Base-by-base conservation (phyloP, 2,113 vertebrate species). In the Capra hircus region DNA sequence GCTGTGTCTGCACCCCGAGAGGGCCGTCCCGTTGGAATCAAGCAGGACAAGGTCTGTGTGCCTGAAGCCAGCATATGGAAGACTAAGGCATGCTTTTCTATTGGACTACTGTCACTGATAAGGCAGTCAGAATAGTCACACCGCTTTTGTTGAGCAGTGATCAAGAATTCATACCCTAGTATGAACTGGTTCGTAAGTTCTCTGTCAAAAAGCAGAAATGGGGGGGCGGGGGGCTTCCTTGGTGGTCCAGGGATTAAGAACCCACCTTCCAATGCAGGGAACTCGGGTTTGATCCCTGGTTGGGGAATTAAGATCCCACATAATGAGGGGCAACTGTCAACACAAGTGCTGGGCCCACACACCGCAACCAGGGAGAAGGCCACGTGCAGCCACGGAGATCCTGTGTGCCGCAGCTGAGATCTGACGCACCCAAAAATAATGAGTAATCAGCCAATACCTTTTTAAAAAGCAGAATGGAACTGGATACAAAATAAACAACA, bases 1-100 rank as follows among this genome's bases (percentile, higher is more conserved):
- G 0, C 43, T 14, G 43, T 5, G 27, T 62, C 64, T 27, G 13
- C 16, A 3, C 6, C 7, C 2, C 2, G 0, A 2, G 5, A 5
- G 2, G 43, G 50, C 50, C 2, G 5, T 3, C 59, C 36, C 2
- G 3, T 2, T 50, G 36, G 25, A 33, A 19, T 45, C 53, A 36
- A 15, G 50, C 83, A 6, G 4, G 19, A 12, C 48, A 8, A 64
- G 77, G 27, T 62, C 55, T 8, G 0, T 14, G 53, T 33, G 62
- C 55, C 89, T 6, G 25, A 40, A 84, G n/a, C 28, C 33, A 21
- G 19, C 14, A 1, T 27, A 11, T 11, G 0, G 0, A 55, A 62
- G 74, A 27, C 53, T 16, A 36, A n/a, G 3, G 15, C 53, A 4
- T 1, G 17, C n/a, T 53, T 55, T 77, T 30, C 55, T 57, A 2